Evolutionary conservation across 2,113 vertebrate species (phyloP), one percentile per base, ranked within the genome.

Genomic region (Piaya cayana): DNA sequence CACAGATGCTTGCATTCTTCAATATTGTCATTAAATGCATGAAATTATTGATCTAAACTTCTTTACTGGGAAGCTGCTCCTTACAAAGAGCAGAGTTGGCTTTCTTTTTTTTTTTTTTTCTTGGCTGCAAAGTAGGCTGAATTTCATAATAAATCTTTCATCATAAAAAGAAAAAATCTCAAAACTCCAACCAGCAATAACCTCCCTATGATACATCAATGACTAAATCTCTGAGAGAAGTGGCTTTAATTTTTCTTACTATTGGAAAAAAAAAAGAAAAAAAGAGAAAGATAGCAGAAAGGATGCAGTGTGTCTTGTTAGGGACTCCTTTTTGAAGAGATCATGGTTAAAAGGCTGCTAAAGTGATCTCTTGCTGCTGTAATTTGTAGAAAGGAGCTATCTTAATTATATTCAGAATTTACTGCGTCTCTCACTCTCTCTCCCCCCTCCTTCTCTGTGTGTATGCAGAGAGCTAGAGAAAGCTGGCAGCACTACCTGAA

Each of bases 121-220:
- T n/a, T 92, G 70, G 53, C 39, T 90, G 62, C 81, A 87, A 88
- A 81, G 59, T 75, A 70, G 65, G 65, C 58, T 91, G 79, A 92
- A 96, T 92, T 87, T 92, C 60, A 84, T 83, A 91, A 92, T 77
- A 95, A 94, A 95, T 69, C 71, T 95, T 92, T 92, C 79, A 94
- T 86, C 64, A 82, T 72, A 65, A 88, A 94, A 84, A 42, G 7
- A 56, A 52, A 42, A 47, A 39, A 84, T 63, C 64, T 15, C 29
- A 53, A 59, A 81, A 50, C 56, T 89, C 42, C 42, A 47, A 94
- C 80, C 27, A 81, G 79, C 70, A 86, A 58, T 68, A 88, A 91
- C 45, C 82, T 83, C 45, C 37, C 26, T 50, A 19, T 56, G 67
- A 83, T 67, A 71, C 64, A 93, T 81, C 65, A 72, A 29, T 91